Evolutionary conservation across 2,797 vertebrate species (phyloP).

Genomic region (Danio jaintianensis): DNA sequence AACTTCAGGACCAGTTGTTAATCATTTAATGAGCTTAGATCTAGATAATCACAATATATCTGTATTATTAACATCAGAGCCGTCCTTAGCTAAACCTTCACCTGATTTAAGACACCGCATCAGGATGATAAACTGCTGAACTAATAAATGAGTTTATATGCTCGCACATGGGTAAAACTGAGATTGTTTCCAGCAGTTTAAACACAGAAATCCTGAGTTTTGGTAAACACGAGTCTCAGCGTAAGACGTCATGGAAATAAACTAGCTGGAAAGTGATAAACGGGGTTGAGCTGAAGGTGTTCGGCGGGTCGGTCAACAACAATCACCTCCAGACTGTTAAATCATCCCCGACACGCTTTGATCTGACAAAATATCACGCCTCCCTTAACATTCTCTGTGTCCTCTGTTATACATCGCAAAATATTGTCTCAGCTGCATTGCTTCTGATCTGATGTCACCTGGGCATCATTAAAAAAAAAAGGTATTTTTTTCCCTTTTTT

Average conservation of each 20-base stretch:
- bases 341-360: slow-evolving; percentile 56
- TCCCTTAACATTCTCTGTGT: slow-evolving; percentile 38
- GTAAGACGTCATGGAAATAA: slow-evolving; percentile 47
- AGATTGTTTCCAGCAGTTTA: slow-evolving; percentile 7
- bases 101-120: background rate
- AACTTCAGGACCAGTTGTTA: background rate
- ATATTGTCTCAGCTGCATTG: slow-evolving; percentile 60
- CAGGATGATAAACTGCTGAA: background rate
- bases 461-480: slow-evolving; percentile 48
- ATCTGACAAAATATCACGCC: slow-evolving; percentile 47
- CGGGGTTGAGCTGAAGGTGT: slow-evolving; percentile 30
- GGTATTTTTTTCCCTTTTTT: background rate
- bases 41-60: background rate
- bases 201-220: background rate
- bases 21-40: background rate
- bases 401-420: slow-evolving; percentile 43
- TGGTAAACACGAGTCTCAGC: slow-evolving; percentile 28
- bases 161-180: slow-evolving; percentile 2
- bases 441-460: slow-evolving; percentile 44
- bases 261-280: slow-evolving; percentile 49
- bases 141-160: background rate
- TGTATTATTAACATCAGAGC: background rate
- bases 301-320: slow-evolving; percentile 18
- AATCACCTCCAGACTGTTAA: slow-evolving; percentile 40
- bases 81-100: background rate